Percentiles rank a stretch among this genome's conserved stretches.
Conservation (phyloP, 2,797 vertebrate species). For the Danio albolineatus region DNA sequence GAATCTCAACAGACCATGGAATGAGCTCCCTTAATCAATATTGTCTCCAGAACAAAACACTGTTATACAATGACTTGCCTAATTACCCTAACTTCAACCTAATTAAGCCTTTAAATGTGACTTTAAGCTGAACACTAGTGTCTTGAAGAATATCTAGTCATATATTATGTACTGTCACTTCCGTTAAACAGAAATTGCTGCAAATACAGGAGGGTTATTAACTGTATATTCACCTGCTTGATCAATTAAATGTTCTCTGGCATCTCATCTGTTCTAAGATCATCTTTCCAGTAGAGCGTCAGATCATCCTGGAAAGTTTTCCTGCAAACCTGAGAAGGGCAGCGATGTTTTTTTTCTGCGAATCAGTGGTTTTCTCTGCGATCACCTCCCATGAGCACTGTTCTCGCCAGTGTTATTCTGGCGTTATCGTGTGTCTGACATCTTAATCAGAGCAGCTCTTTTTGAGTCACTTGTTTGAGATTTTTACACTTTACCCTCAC, state of each 20-base stretch:
- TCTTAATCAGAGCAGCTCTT: constrained; percentile 11
- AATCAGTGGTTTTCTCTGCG: constrained; percentile 14
- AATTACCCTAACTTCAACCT: too few species aligned
- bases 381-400: constrained; percentile 8
- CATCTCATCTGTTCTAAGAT: not conserved
- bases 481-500: constrained; percentile 25
- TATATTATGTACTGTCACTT: too few species aligned
- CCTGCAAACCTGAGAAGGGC: constrained; percentile 17
- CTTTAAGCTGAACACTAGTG: too few species aligned
- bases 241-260: not conserved
- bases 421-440: constrained; percentile 22
- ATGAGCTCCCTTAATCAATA: too few species aligned
- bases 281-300: not conserved
- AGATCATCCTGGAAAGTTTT: not conserved
- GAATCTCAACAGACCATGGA: too few species aligned
- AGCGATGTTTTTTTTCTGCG: constrained; percentile 2
- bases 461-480: constrained; percentile 26
- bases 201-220: too few species aligned
- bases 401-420: constrained; percentile 11
- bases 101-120: too few species aligned
- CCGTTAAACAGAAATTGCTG: too few species aligned
- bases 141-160: too few species aligned
- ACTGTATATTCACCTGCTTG: not conserved
- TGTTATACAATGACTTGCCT: too few species aligned
- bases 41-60: too few species aligned